Evolutionary conservation across 2,888 invertebrate genomes (phyloP).

Genomic region (Sphecodes monilicornis): DNA sequence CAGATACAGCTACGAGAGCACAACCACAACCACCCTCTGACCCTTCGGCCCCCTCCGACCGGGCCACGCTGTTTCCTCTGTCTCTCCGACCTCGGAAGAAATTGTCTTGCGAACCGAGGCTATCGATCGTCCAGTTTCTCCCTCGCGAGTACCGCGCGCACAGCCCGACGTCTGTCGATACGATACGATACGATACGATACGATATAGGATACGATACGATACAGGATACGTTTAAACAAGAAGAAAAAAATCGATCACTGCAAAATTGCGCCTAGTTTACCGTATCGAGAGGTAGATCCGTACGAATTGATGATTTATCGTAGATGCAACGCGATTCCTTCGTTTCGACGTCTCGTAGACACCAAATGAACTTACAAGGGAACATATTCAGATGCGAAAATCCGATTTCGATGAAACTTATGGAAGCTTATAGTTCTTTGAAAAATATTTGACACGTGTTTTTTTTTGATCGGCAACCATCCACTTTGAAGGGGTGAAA

Average conservation of each 20-base stretch:
- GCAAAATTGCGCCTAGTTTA: background rate
- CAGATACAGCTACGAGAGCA: background rate
- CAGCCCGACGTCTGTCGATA: constrained; percentile 4
- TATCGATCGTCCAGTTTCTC: constrained; percentile 78
- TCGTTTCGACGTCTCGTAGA: too few species aligned
- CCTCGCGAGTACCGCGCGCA: constrained; percentile 45
- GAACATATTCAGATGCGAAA: too few species aligned
- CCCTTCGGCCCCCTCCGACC: background rate
- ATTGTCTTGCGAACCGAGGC: constrained; percentile 80
- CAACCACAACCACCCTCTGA: background rate
- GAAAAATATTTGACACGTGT: too few species aligned
- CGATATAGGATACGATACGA: background rate
- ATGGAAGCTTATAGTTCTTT: too few species aligned
- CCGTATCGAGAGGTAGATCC: background rate
- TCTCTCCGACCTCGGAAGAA: constrained; percentile 75
- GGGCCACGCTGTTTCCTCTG: constrained; percentile 6
- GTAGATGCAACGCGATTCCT: too few species aligned
- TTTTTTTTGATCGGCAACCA: too few species aligned
- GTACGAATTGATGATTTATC: too few species aligned
- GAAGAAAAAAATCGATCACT: background rate
- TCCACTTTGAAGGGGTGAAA: too few species aligned
- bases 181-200: background rate
- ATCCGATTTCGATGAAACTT: too few species aligned
- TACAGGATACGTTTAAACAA: background rate
- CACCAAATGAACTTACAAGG: too few species aligned